A percentile compares a stretch with the other conserved stretches of the same genome.
Conservation (phyloP, 2,888 invertebrate species). For the Craniophora ligustri region DNA sequence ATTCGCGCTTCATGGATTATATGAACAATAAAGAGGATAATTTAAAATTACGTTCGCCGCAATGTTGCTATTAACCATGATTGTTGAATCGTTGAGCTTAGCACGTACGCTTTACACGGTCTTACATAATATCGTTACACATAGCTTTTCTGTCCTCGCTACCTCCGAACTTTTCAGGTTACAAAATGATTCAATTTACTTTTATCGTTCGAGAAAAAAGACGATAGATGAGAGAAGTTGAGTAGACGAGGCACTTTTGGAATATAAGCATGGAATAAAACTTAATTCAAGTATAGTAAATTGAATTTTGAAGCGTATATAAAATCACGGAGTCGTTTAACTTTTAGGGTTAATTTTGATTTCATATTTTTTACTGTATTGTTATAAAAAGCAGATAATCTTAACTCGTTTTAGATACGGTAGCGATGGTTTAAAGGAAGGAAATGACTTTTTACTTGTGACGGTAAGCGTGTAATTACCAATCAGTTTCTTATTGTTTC, state of each 20-base stretch:
- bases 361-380: constrained; percentile 25
- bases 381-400: constrained; percentile 34
- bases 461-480: constrained; percentile 74
- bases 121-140: constrained; percentile 44
- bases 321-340: constrained; percentile 37
- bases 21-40: constrained; percentile 81
- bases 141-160: constrained; percentile 26
- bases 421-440: constrained; percentile 64
- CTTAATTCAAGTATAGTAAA: constrained; percentile 40
- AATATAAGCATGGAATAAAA: constrained; percentile 36
- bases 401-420: constrained; percentile 59
- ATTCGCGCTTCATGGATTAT: constrained; percentile 79
- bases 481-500: constrained; percentile 73
- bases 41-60: constrained; percentile 80
- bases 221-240: constrained; percentile 49
- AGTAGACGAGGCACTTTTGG: constrained; percentile 32
- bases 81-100: constrained; percentile 63
- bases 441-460: constrained; percentile 78
- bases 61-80: constrained; percentile 77
- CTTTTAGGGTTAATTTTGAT: constrained; percentile 37
- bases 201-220: constrained; percentile 52
- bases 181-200: constrained; percentile 57
- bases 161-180: constrained; percentile 49
- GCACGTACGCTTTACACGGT: constrained; percentile 47
- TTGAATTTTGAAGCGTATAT: constrained; percentile 43